Conservation (phyloP, 2,113 vertebrate genomes). For the Opisthocomus hoazin region DNA sequence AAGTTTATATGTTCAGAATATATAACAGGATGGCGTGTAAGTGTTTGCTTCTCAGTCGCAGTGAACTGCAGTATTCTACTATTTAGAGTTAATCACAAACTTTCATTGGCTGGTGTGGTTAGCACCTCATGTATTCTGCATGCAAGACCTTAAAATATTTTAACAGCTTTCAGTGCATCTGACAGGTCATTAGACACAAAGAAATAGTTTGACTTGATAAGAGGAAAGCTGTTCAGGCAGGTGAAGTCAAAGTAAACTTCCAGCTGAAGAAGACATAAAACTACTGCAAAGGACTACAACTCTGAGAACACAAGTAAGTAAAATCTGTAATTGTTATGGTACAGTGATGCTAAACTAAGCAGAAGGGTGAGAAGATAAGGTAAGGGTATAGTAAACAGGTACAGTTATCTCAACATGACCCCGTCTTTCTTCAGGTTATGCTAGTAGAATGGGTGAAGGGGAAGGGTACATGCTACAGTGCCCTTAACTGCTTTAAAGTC, state of each 20-base stretch:
- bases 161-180: not conserved
- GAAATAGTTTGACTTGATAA: not conserved
- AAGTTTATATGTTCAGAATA: not conserved
- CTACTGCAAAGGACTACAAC: not conserved
- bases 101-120: not conserved
- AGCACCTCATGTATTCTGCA: not conserved
- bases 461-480: not conserved
- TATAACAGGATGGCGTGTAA: not conserved
- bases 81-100: not conserved
- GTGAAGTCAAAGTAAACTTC: not conserved
- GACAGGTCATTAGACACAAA: not conserved
- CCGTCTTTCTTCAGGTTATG: not conserved
- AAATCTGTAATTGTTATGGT: not conserved
- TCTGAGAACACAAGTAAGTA: not conserved
- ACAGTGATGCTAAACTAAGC: not conserved
- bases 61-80: not conserved
- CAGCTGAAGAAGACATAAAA: not conserved
- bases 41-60: not conserved
- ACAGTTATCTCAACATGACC: not conserved
- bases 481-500: not conserved
- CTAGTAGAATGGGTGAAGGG: not conserved
- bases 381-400: not conserved
- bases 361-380: not conserved
- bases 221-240: not conserved
- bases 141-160: not conserved